Conservation (phyloP, 2,888 invertebrate species). For the Thymelicus acteon region DNA sequence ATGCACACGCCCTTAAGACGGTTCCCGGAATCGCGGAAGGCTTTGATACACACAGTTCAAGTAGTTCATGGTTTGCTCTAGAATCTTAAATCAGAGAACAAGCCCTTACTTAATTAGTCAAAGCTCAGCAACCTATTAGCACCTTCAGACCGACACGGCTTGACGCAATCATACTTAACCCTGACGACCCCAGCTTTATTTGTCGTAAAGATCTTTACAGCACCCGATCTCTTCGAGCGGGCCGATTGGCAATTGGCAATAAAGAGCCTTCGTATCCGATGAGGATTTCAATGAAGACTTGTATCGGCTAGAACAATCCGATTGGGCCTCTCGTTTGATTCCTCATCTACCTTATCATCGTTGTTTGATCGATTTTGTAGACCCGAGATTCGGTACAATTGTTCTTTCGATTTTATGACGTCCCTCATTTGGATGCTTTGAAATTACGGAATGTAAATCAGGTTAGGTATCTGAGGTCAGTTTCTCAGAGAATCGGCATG, state of each 20-base stretch:
- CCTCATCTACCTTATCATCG: slow-evolving; percentile 15
- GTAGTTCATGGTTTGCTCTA: no score
- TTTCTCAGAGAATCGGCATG: no score
- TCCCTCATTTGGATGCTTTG: neutral
- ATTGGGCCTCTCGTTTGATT: slow-evolving; percentile 4
- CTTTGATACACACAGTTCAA: no score
- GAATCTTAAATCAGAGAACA: no score
- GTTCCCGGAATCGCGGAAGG: no score
- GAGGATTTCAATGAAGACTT: slow-evolving; percentile 52
- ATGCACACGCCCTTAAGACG: no score
- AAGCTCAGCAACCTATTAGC: neutral
- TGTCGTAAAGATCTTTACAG: slow-evolving; percentile 77
- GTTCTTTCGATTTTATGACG: slow-evolving; percentile 1
- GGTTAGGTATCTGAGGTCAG: neutral
- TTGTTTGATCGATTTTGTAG: slow-evolving; percentile 12
- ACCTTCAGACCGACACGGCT: slow-evolving; percentile 18
- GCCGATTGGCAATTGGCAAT: slow-evolving; percentile 65
- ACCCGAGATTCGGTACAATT: slow-evolving; percentile 7
- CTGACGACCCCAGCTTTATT: slow-evolving; percentile 70
- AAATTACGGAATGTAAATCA: neutral
- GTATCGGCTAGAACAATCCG: slow-evolving; percentile 26
- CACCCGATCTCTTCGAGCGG: slow-evolving; percentile 60
- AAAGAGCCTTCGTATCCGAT: slow-evolving; percentile 56
- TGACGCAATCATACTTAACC: slow-evolving; percentile 76
- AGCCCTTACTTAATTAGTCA: neutral